Evolutionary conservation across 2,797 vertebrate species (phyloP).

Genomic region (Acestrorhynchus altus): DNA sequence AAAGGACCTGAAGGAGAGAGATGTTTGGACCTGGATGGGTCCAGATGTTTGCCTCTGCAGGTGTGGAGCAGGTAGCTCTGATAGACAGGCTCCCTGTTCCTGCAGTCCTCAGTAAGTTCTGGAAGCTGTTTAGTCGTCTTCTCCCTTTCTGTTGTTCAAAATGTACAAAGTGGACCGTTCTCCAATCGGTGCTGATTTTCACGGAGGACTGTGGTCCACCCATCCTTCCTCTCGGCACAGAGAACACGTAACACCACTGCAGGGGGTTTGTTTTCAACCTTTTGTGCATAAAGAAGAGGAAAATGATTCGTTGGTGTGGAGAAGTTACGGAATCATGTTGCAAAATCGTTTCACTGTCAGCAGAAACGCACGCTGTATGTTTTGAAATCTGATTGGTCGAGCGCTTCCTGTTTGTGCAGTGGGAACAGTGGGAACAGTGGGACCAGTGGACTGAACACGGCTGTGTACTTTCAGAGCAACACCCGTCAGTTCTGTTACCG

Average conservation of each 20-base stretch:
- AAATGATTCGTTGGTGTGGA: no score
- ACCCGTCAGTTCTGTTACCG: no score
- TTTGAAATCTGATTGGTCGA: no score
- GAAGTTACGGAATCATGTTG: no score
- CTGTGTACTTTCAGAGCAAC: no score
- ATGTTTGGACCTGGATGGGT: background rate
- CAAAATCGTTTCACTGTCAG: no score
- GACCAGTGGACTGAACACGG: no score
- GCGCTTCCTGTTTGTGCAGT: background rate
- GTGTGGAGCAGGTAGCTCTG: background rate
- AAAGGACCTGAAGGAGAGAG: background rate
- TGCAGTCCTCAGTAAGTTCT: background rate
- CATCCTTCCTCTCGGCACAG: constrained; percentile 31
- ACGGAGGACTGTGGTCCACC: constrained; percentile 29
- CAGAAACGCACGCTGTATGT: no score
- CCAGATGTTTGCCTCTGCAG: background rate
- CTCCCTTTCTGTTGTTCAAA: background rate
- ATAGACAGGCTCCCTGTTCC: constrained; percentile 3
- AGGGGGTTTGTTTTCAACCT: constrained; percentile 43
- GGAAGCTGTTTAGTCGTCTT: background rate
- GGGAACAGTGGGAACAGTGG: no score
- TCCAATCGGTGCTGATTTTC: constrained; percentile 1
- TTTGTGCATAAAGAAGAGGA: background rate
- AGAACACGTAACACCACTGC: constrained; percentile 13
- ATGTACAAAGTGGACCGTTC: constrained; percentile 14